Base-by-base conservation (phyloP, 2,888 invertebrate species). In the Bellardia pandia region DNA sequence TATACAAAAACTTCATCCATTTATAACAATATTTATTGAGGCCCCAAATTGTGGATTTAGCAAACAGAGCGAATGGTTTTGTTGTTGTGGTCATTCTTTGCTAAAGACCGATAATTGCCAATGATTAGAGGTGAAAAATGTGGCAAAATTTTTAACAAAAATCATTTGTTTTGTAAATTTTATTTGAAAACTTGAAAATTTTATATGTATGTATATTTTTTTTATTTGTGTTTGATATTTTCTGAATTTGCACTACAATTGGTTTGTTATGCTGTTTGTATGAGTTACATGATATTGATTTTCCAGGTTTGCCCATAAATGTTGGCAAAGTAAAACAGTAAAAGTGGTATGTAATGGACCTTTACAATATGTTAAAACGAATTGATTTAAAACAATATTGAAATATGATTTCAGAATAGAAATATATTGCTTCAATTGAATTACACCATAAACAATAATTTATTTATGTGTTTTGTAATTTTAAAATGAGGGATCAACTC, bases 91-190 rank as follows among this genome's bases (percentile, higher is more conserved):
- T 68, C n/a, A 56, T 68, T 69, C n/a, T 53, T 81, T 74, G 58
- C 66, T 83, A 74, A 85, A 85, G 16, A 69, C 62, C 79, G 79
- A 85, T 79, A 79, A 85, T 85, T 80, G 69, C 37, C 23, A 53
- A 45, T 62, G 85, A 85, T 85, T 85, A 79, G 62, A 85, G 60
- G 74, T 85, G 79, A 85, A 80, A 85, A 85, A 85, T 85, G 79
- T 85, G 79, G 68, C 68, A 75, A 62, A 85, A 56, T 85, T 80
- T 85, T 80, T 56, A 45, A 62, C 45, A 42, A 79, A 85, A 79
- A 68, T 79, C 60, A 85, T 85, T 83, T 77, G 72, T 84, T 84
- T 84, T 64, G 16, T 77, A 58, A 53, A 71, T 71, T 74, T 85
- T 40, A 11, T 62, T 75, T 58, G 42, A 68, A 68, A 72, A 64